Evolutionary conservation across 2,888 invertebrate species (phyloP).

Genomic region (Rosalia funebris): DNA sequence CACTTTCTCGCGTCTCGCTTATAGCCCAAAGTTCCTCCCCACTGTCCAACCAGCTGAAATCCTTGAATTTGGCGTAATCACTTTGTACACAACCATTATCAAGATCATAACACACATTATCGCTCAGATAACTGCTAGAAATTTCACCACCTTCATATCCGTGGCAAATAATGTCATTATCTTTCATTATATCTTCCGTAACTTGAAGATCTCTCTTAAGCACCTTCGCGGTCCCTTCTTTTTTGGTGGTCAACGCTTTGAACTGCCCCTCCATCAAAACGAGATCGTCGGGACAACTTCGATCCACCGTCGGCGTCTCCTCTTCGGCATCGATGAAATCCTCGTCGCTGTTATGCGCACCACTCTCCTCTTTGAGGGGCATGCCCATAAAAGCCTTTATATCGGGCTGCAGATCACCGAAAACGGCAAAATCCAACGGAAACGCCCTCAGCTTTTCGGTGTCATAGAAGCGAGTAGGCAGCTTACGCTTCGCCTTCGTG

Average conservation of each 20-base stretch:
- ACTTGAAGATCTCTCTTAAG: constrained; percentile 24
- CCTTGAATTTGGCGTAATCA: background rate
- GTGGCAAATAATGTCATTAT: constrained; percentile 19
- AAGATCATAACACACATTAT: background rate
- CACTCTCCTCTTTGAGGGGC: background rate
- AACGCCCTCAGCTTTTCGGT: constrained; percentile 3
- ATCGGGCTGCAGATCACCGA: constrained; percentile 16
- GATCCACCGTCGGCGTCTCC: background rate
- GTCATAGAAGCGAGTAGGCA: constrained; percentile 22
- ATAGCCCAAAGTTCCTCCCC: background rate
- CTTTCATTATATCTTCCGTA: constrained; percentile 36
- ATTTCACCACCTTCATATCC: too few species aligned
- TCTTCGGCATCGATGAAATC: constrained; percentile 7
- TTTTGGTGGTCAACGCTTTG: constrained; percentile 9
- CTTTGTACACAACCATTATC: too few species aligned
- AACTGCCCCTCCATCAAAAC: constrained; percentile 5
- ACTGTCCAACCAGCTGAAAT: background rate
- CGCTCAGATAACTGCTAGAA: too few species aligned
- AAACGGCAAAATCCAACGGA: constrained; percentile 13
- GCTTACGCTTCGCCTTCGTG: constrained; percentile 7
- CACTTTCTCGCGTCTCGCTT: background rate
- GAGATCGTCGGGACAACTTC: background rate
- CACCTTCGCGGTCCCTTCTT: constrained; percentile 17
- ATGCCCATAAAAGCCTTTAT: constrained; percentile 7
- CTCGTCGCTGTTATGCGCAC: background rate